A percentile compares a stretch with the other conserved stretches of the same genome.
phyloP scores from a whole-genome alignment of 2,113 vertebrate genomes.

The Megaptera novaeangliae region DNA sequence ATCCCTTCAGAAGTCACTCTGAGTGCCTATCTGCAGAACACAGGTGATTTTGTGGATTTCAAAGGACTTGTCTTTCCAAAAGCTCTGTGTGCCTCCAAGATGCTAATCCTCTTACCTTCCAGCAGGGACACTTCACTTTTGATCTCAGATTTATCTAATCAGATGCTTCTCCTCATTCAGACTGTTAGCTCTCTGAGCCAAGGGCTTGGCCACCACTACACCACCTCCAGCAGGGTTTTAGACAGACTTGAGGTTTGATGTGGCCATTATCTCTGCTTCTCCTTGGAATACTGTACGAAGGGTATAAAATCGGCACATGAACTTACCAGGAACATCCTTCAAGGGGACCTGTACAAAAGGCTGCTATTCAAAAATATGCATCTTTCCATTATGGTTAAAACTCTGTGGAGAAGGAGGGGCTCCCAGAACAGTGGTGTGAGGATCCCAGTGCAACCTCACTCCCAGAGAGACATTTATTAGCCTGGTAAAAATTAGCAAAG shows the following conservation, averaged over 20 bases:
- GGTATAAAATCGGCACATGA: background rate
- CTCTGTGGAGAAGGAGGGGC: background rate
- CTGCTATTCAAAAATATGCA: background rate
- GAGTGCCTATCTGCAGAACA: background rate
- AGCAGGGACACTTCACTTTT: background rate
- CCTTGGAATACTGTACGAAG: background rate
- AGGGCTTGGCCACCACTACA: background rate
- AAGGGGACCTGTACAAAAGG: background rate
- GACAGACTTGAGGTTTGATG: background rate
- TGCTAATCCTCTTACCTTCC: background rate
- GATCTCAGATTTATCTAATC: background rate
- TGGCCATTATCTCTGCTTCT: background rate
- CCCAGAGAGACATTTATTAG: background rate
- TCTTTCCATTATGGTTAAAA: background rate
- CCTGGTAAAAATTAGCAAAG: background rate
- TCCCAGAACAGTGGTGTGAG: background rate
- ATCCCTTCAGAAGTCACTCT: background rate
- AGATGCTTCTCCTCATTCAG: background rate
- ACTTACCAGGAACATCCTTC: background rate
- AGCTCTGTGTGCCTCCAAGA: background rate
- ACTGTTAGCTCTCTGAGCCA: background rate
- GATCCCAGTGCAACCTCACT: background rate
- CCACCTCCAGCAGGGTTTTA: background rate
- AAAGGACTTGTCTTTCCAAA: background rate
- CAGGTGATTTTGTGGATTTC: background rate